These are phyloP conservation scores for Polymixis lichenea DNA, from an alignment of 2,888 invertebrate genomes.

Conservation along the genomic window DNA sequence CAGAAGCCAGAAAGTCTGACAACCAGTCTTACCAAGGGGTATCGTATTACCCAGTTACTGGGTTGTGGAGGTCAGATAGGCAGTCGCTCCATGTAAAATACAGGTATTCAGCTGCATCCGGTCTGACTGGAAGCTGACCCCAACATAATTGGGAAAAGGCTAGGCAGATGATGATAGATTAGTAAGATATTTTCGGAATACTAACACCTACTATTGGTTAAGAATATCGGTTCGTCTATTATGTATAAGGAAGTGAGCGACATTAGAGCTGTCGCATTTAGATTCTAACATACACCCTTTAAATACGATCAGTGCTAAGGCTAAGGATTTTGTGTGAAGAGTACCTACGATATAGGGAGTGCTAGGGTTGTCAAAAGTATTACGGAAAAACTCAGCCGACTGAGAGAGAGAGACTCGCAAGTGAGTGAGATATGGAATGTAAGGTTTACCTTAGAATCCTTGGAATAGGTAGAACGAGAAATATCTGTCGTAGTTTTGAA, in stretches of 20 bases:
- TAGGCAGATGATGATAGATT: no score
- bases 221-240: background rate
- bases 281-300: slow-evolving; percentile 39
- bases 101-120: no score
- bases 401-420: background rate
- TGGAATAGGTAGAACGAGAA: background rate
- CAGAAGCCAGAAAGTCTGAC: no score
- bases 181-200: no score
- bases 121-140: no score
- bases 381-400: background rate
- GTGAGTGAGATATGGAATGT: background rate
- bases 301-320: slow-evolving; percentile 44
- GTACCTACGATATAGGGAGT: background rate
- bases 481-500: background rate
- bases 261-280: slow-evolving; percentile 1
- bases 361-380: slow-evolving; percentile 27
- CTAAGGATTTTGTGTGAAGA: slow-evolving; percentile 18
- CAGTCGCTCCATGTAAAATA: no score
- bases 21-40: no score
- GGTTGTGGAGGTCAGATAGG: no score
- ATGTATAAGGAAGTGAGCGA: background rate
- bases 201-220: background rate
- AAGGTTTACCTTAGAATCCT: background rate
- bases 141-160: no score
- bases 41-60: no score